phyloP scores from a whole-genome alignment of 2,113 vertebrate genomes.

The Garra rufa region DNA sequence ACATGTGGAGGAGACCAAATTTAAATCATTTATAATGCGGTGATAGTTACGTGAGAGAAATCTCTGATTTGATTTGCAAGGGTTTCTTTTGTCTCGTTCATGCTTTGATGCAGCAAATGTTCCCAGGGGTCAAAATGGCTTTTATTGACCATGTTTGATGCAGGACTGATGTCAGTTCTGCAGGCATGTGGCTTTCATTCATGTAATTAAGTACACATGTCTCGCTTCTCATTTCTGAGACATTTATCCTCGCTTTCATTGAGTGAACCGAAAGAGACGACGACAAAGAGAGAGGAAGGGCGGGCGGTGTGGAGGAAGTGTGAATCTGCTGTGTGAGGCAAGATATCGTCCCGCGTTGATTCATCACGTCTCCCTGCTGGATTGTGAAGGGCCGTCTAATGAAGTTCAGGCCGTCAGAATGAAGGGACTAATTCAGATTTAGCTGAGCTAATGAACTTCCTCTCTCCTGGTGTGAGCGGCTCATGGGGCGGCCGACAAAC shows the following conservation, averaged over 20 bases:
- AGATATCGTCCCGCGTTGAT: slow-evolving; percentile 97
- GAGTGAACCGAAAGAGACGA: neutral
- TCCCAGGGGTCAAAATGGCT: neutral
- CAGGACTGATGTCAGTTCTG: neutral
- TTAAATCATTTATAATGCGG: slow-evolving; percentile 54
- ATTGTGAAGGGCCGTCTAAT: slow-evolving; percentile 99
- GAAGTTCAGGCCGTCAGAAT: slow-evolving; percentile 99
- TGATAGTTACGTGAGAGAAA: slow-evolving; percentile 55
- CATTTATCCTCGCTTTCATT: slow-evolving; percentile 33
- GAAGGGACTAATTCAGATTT: slow-evolving; percentile 99
- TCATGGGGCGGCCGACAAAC: slow-evolving; percentile 92
- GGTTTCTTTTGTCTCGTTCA: neutral
- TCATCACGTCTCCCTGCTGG: slow-evolving; percentile 97
- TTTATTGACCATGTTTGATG: slow-evolving; percentile 10
- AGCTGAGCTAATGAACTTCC: slow-evolving; percentile 99
- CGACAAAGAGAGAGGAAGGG: slow-evolving; percentile 45
- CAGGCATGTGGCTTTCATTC: neutral
- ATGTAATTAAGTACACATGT: slow-evolving; percentile 78
- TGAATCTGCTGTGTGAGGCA: slow-evolving; percentile 93
- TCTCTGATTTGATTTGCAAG: neutral
- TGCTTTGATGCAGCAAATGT: neutral
- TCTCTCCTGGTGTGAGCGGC: slow-evolving; percentile 97
- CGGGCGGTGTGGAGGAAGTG: slow-evolving; percentile 75
- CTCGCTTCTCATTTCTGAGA: slow-evolving; percentile 62
- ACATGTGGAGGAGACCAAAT: slow-evolving; percentile 71